Evolutionary conservation across 2,797 vertebrate genomes (phyloP), one percentile per base, ranked within the genome.

Genomic region (Tokudaia tokunoshimensis): DNA sequence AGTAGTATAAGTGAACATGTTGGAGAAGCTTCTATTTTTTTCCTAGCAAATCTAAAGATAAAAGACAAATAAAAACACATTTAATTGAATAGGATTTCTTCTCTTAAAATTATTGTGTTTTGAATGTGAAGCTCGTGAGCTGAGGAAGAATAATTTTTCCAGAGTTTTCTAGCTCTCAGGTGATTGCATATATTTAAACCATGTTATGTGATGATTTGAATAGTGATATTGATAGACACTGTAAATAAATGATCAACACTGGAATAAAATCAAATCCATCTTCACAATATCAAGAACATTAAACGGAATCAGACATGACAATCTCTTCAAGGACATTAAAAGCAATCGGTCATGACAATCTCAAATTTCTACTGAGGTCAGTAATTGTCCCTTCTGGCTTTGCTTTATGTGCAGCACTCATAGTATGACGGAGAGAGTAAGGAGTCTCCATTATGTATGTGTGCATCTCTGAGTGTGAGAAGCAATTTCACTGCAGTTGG

Each of bases 21-120:
- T 91, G 82, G 74, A 79, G 52, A 86, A 86, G 37, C 15, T 59
- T 76, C 61, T 97, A 93, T 95, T 94, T 93, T 93, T 97, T 97
- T 85, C 89, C 92, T 97, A 97, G 94, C 88, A 95, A 84, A 85
- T 91, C 47, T 75, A 84, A 79, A 90, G n/a, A 41, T 67, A 59
- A 94, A 84, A 76, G 81, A 89, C 37, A 90, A 65, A 37, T 59
- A 75, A 92, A 89, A 61, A 78, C 94, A 93, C 12, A 72, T 63
- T 75, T 92, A 55, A 86, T 37, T 82, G 72, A 84, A 74, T 44
- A 92, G 29, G 44, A 70, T 72, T 91, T 91, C 84, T 94, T 47
- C 72, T 94, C 74, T 76, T 85, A 89, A 82, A 89, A 83, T 67
- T n/a, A 85, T 34, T 29, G 14, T 44, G 50, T 34, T 41, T 37